Evolutionary conservation across 2,113 vertebrate genomes (phyloP), one percentile per base, ranked within the genome.

Genomic region (Rhodinocichla rosea): DNA sequence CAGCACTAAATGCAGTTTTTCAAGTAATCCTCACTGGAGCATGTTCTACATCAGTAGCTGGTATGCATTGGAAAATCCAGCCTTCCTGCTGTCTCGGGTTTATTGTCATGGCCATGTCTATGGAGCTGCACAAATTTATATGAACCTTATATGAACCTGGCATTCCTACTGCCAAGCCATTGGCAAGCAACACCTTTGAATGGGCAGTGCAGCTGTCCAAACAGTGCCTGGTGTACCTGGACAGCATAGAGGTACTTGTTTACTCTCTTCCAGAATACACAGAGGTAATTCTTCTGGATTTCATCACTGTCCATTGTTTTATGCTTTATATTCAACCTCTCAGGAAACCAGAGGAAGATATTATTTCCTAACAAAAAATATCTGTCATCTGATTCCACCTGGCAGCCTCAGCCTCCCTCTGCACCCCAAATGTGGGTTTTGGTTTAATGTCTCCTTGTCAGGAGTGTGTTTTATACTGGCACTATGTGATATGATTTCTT

Each of bases 161-260:
- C 60, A 18, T n/a, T 69, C 44, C 19, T 37, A 68, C 76, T 95
- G 91, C 92, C 96, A 86, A 57, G 60, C 53, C 62, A 74, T 44
- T 90, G 91, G 95, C 96, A 63, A 92, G 96, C 93, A 94, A 83
- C 97, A 90, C 96, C 97, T 97, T 87, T 86, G 93, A 95, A 85
- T 35, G 96, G 97, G 96, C 95, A 89, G 23, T 81, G 96, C 98
- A 98, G 98, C 98, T 98, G 98, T 98, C 97, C 97, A 98, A 98
- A 98, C 96, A 98, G 93, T 62, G 91, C 77, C 96, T 96, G 94
- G 2, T 93, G 97, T 98, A 98, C 98, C 98, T 97, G 97, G 87
- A 90, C 60, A 4, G 63, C 91, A 82, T 1, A 97, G 21, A 95
- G 84, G 92, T 47, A 85, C 95, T 95, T 97, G 96, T 98, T 98